Percentiles rank a stretch among this genome's conserved stretches.
phyloP scores from a whole-genome alignment of 2,888 invertebrate species.

The Drosophila paramelanica region DNA sequence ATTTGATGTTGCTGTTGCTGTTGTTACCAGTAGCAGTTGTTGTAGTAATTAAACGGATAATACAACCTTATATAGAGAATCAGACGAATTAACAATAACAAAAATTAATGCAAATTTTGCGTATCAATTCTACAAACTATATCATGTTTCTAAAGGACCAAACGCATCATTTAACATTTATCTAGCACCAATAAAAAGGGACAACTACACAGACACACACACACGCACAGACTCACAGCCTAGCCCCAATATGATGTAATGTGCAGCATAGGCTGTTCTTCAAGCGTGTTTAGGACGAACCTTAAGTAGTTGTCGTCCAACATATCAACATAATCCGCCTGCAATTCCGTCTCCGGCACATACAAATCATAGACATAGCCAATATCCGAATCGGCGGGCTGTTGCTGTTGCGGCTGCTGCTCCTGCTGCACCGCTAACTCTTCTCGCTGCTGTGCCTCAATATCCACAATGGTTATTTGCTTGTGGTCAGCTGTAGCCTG shows the following conservation, averaged over 20 bases:
- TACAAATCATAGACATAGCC: conserved; percentile 89
- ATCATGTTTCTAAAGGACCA: conserved; percentile 11
- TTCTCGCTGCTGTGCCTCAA: conserved; percentile 83
- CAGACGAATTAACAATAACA: conserved; percentile 60
- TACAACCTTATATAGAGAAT: conserved; percentile 83
- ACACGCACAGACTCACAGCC: neutral
- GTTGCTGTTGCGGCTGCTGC: conserved; percentile 23
- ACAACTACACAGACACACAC: conserved; percentile 21
- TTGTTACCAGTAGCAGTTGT: conserved; percentile 80
- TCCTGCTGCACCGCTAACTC: neutral
- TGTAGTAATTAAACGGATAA: conserved; percentile 85
- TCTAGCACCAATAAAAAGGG: conserved; percentile 3
- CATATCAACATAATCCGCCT: conserved; percentile 84
- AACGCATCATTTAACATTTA: conserved; percentile 6
- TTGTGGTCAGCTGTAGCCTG: conserved; percentile 22
- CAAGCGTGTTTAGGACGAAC: conserved; percentile 84
- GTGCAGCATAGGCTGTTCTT: conserved; percentile 83
- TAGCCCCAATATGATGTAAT: conserved; percentile 50
- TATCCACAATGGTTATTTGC: conserved; percentile 87
- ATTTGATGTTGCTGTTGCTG: conserved; percentile 42
- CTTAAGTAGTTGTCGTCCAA: conserved; percentile 84
- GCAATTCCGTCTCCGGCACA: conserved; percentile 86
- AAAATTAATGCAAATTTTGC: conserved; percentile 48
- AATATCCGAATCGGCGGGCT: conserved; percentile 80
- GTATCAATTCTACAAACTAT: conserved; percentile 18